Evolutionary conservation across 2,113 vertebrate species (phyloP), one percentile per base, ranked within the genome.

Genomic region (Callospermophilus lateralis): DNA sequence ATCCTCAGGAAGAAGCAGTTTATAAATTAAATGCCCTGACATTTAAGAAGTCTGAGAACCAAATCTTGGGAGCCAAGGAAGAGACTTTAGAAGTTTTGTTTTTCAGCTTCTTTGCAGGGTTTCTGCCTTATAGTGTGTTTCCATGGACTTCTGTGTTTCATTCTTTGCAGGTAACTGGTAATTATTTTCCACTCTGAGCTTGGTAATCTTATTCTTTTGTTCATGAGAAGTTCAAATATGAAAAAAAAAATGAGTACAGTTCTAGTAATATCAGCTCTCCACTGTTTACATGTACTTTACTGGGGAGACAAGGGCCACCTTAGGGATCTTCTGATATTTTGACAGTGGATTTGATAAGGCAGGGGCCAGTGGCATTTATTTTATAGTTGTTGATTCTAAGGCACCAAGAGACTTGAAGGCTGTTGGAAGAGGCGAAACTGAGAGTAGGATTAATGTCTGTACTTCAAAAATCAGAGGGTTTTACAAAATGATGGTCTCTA

Each of bases 21-120:
- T 94, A 85, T 92, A 90, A 98, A 87, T 96, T 67, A 97, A 94
- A 55, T 77, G n/a, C 74, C 34, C 15, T 96, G 95, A 90, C 94
- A 86, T 92, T 93, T 96, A 89, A 93, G 85, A 91, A 88, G 81
- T 84, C 89, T 96, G 93, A 86, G 83, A 89, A 89, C 65, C 68
- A 80, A 73, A 34, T 48, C 30, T 84, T 79, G 55, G 89, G 45
- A 88, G 22, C 78, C 28, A 22, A 83, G 74, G 63, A 74, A 84
- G 79, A 85, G 48, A 55, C 63, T 45, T 80, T 30, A 45, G 48
- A 81, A 70, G 70, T 48, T 83, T 79, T 34, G 30, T 63, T 28
- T 65, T 79, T 95, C 55, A 74, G 16, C 34, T 53, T 58, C 53
- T 72, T 86, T 93, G 39, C 37, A 55, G 90, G 80, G 12, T 90